Evolutionary conservation across 1,140 invertebrate species (phyloP).

Genomic region (Onthophagus taurus): DNA sequence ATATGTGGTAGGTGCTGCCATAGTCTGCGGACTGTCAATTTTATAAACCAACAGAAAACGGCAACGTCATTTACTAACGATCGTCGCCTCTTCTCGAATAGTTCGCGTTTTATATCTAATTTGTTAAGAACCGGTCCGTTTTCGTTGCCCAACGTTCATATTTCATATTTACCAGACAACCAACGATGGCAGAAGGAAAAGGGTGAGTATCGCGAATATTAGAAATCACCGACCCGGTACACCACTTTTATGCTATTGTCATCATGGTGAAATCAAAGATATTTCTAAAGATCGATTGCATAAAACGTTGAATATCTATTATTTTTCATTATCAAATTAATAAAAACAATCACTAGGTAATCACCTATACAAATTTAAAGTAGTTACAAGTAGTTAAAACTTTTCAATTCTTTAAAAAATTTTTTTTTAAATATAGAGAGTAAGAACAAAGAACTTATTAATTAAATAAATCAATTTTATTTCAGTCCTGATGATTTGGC

Average conservation of each 20-base stretch:
- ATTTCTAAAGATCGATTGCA: too few species aligned
- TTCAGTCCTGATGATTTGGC: slow-evolving; percentile 82
- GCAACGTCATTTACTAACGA: slow-evolving; percentile 33
- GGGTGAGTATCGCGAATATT: slow-evolving; percentile 36
- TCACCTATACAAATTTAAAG: too few species aligned
- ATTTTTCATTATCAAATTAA: slow-evolving; percentile 21
- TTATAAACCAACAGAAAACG: slow-evolving; percentile 19
- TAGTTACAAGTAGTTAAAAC: background rate
- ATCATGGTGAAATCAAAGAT: slow-evolving; percentile 35
- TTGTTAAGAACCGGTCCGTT: slow-evolving; percentile 4
- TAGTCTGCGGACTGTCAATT: slow-evolving; percentile 8
- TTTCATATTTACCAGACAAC: slow-evolving; percentile 5
- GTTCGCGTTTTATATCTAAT: slow-evolving; percentile 15
- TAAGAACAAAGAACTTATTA: slow-evolving; percentile 3
- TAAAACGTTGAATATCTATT: slow-evolving; percentile 42
- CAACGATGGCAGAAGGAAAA: slow-evolving; percentile 47
- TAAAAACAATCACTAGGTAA: slow-evolving; percentile 14
- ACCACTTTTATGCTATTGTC: slow-evolving; percentile 34
- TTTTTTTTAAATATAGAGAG: background rate
- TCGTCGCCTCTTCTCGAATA: slow-evolving; percentile 20
- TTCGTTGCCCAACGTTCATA: slow-evolving; percentile 14
- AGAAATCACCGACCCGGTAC: slow-evolving; percentile 7
- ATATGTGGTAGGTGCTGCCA: slow-evolving; percentile 2
- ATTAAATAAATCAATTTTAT: slow-evolving; percentile 15
- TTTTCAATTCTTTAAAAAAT: slow-evolving; percentile 1